A percentile compares a stretch with the other conserved stretches of the same genome.
These are phyloP conservation scores for Arothron firmamentum DNA, from an alignment of 2,113 vertebrate species.

Conservation along the genomic window DNA sequence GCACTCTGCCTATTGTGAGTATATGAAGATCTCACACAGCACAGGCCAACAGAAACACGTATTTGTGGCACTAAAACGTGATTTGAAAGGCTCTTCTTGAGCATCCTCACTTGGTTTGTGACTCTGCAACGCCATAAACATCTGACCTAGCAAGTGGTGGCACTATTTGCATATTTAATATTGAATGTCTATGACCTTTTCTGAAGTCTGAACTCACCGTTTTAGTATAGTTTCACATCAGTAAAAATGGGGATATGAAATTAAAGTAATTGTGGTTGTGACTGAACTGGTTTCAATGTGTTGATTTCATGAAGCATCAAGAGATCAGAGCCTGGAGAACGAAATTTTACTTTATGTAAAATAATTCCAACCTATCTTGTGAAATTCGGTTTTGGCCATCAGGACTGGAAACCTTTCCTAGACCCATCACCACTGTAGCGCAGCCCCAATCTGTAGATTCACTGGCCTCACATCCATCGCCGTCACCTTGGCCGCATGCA, in stretches of 20 bases:
- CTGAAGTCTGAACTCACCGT: too few species aligned
- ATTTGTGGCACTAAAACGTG: not conserved
- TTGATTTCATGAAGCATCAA: not conserved
- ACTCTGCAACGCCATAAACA: too few species aligned
- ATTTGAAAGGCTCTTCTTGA: not conserved
- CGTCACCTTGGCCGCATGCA: slow-evolving; percentile 14
- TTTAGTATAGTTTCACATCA: too few species aligned
- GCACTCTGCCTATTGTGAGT: slow-evolving; percentile 88
- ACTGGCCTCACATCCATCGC: slow-evolving; percentile 48
- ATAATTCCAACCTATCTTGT: slow-evolving; percentile 5
- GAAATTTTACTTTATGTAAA: slow-evolving; percentile 2
- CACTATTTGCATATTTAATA: too few species aligned
- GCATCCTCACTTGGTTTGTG: too few species aligned
- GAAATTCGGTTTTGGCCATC: slow-evolving; percentile 14
- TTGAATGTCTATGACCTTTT: too few species aligned
- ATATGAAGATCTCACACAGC: slow-evolving; percentile 2
- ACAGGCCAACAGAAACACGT: not conserved
- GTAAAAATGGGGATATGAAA: too few species aligned
- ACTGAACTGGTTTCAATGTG: too few species aligned
- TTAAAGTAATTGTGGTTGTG: too few species aligned
- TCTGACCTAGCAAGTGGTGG: too few species aligned
- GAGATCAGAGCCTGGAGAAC: slow-evolving; percentile 4
- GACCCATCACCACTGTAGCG: slow-evolving; percentile 16
- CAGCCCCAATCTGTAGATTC: slow-evolving; percentile 41
- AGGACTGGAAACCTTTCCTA: slow-evolving; percentile 31